Base-by-base conservation (phyloP, 2,113 vertebrate species). In the Ramphastos sulfuratus region DNA sequence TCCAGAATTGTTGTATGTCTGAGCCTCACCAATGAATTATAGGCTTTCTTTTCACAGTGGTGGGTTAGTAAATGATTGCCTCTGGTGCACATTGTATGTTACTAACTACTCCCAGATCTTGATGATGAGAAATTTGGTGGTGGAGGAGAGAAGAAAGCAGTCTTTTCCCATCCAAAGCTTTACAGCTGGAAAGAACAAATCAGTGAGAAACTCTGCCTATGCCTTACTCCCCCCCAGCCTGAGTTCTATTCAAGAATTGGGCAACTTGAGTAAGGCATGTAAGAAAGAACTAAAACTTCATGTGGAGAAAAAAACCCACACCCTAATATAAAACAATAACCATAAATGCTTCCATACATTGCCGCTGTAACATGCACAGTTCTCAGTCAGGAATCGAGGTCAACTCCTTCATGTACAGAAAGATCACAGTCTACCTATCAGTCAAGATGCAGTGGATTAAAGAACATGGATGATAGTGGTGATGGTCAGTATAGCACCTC, bases 321-420 rank as follows among this genome's bases (percentile, higher is more conserved):
- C 0, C 5, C 21, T 52, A 7, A 66, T 52, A n/a, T 15, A 33
- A 63, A 63, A 8, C 3, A 18, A 25, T 39, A 35, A 20, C 9
- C 20, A 15, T 21, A 66, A 55, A 64, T 21, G 16, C 18, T 76
- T 42, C 28, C 56, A 4, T 33, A 33, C 2, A 2, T 67, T 72
- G 23, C 12, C 58, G 9, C 10, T 39, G 2, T 52, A 28, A 44
- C 2, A 4, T 17, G 10, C 0, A 0, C 11, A 52, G 10, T 39
- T 61, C 16, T 52, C 10, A 23, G 15, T 33, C 23, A 23, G 66
- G n/a, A 85, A 20, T 70, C 25, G 54, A 55, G 16, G 72, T 33
- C 27, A 59, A 9, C 25, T 37, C 21, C 20, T 70, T 70, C 37
- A 16, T 25, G n/a, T 25, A 13, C 12, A 24, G 44, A 44, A 69